These are phyloP conservation scores for Arctia plantaginis DNA, from an alignment of 2,888 invertebrate genomes.

Conservation along the genomic window DNA sequence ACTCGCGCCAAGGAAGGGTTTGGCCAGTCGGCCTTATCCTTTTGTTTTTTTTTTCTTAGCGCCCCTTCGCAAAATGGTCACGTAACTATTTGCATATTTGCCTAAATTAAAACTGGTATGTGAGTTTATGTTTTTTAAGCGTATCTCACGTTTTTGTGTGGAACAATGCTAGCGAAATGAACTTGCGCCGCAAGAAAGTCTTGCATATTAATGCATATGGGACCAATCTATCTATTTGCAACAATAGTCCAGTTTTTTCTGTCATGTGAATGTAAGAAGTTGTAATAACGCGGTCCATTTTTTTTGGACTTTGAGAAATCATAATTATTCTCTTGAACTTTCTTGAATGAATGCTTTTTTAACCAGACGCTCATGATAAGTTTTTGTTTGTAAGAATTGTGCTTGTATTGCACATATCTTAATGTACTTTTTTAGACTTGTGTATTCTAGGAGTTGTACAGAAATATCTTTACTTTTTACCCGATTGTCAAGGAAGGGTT, in stretches of 20 bases:
- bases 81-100: constrained; percentile 83
- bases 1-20: constrained; percentile 78
- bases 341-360: constrained; percentile 40
- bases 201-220: constrained; percentile 72
- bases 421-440: constrained; percentile 8
- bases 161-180: constrained; percentile 72
- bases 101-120: constrained; percentile 76
- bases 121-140: constrained; percentile 76
- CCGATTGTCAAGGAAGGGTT: no score
- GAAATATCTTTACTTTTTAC: not conserved
- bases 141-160: constrained; percentile 81
- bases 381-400: constrained; percentile 16
- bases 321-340: constrained; percentile 40
- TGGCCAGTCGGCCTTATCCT: constrained; percentile 70
- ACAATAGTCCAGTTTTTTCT: constrained; percentile 63
- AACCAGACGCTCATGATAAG: constrained; percentile 5
- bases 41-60: constrained; percentile 77
- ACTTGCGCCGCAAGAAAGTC: constrained; percentile 67
- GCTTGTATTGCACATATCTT: constrained; percentile 5
- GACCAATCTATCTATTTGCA: constrained; percentile 57
- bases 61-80: constrained; percentile 84
- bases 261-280: constrained; percentile 55
- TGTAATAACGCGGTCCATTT: constrained; percentile 40
- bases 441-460: not conserved
- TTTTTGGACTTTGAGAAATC: constrained; percentile 48